Conservation (phyloP, 1,140 invertebrate species). For the Prorops nasuta region DNA sequence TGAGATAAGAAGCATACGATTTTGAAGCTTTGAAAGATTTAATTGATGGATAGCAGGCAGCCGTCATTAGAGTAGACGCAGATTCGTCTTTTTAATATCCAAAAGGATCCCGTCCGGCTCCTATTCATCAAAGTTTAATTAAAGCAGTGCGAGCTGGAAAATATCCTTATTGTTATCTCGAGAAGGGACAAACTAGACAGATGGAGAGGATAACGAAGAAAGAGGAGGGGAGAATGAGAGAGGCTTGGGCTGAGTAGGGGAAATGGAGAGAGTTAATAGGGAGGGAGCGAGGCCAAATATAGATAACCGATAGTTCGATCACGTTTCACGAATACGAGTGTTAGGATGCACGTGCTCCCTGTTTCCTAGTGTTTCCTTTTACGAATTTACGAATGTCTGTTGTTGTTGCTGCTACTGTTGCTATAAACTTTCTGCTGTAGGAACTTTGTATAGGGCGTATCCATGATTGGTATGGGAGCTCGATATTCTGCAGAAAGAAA, state of each 20-base stretch:
- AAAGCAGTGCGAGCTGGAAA: slow-evolving; percentile 8
- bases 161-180: slow-evolving; percentile 16
- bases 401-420: too few relatives aligned
- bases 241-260: neutral
- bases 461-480: too few relatives aligned
- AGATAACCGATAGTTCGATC: slow-evolving; percentile 1
- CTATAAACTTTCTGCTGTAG: too few relatives aligned
- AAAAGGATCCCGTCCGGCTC: neutral
- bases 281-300: neutral
- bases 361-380: too few relatives aligned
- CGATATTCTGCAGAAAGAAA: too few relatives aligned
- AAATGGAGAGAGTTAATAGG: neutral
- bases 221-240: neutral
- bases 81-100: slow-evolving; percentile 15
- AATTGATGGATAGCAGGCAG: too few relatives aligned
- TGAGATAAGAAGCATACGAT: too few relatives aligned
- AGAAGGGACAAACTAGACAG: neutral
- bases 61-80: too few relatives aligned
- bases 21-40: too few relatives aligned
- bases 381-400: too few relatives aligned
- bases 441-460: too few relatives aligned
- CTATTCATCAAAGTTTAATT: slow-evolving; percentile 12
- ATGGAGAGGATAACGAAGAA: neutral
- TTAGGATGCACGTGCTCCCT: too few relatives aligned
- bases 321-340: neutral